A percentile compares a stretch with the other conserved stretches of the same genome.
Evolutionary conservation across 2,113 vertebrate genomes (phyloP).

Genomic region (Chitala chitala): DNA sequence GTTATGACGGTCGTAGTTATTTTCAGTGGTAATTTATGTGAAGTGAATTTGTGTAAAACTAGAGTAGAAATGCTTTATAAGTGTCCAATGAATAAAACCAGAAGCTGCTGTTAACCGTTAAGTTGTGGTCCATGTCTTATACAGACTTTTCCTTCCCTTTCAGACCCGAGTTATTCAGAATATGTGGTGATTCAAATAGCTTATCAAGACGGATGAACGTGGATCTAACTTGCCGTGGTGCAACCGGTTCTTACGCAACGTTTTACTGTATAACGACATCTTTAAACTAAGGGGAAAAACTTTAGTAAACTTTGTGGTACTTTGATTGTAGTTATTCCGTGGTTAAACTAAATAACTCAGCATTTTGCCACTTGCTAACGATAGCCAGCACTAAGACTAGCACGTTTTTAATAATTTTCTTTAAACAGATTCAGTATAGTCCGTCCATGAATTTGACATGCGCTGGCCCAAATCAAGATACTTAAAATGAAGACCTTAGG

Average conservation of each 20-base stretch:
- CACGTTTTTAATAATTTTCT: too few species aligned
- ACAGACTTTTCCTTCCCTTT: slow-evolving; percentile 6
- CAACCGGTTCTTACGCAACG: not conserved
- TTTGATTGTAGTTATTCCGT: too few species aligned
- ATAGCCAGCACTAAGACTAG: too few species aligned
- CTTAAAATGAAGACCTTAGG: too few species aligned
- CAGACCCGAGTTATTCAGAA: not conserved
- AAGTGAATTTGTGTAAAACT: not conserved
- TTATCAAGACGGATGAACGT: not conserved
- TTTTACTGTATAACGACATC: not conserved
- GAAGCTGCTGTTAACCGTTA: too few species aligned
- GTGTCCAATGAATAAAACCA: not conserved
- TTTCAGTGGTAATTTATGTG: not conserved
- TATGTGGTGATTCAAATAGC: slow-evolving; percentile 13
- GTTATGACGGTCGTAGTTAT: too few species aligned
- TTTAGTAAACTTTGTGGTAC: too few species aligned
- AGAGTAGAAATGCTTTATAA: not conserved
- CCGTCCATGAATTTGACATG: too few species aligned
- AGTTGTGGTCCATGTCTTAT: not conserved
- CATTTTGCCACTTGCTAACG: too few species aligned
- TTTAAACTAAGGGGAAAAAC: not conserved
- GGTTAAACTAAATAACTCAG: too few species aligned
- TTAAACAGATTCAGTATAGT: too few species aligned
- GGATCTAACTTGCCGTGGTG: not conserved
- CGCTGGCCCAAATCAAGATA: too few species aligned